Evolutionary conservation across 2,888 invertebrate genomes (phyloP), one percentile per base, ranked within the genome.

Genomic region (Callyntrura guangdongensis): DNA sequence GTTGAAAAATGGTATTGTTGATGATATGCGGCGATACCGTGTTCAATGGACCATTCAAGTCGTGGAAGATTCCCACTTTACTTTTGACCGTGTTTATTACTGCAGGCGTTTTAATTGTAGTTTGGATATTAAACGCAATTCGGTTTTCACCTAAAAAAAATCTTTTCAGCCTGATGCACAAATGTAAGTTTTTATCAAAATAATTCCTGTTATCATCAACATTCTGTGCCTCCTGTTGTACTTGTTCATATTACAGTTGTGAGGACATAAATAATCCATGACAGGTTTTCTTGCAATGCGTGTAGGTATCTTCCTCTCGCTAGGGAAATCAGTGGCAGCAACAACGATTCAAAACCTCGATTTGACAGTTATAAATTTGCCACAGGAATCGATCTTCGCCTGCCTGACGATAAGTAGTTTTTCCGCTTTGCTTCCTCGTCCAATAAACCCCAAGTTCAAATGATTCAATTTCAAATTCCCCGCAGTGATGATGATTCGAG

Each of bases 41-140:
- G 56, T 77, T 89, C 84, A 89, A 83, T 89, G 69, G 64, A 84
- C 74, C 25, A 14, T 77, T 25, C 49, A 89, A 61, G 74, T 89
- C 89, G 83, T 83, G 77, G 89, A 89, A 82, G 61, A 61, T 82
- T 49, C 27, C n/a, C 20, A 83, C 84, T 84, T 56, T 1, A 22
- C 11, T 61, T n/a, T n/a, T 36, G n/a, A 45, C 12, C 17, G 8
- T 17, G 36, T 36, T 72, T 14, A 17, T 45, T 17, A 17, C 8
- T 9, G 17, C 9, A 17, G 14, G 36, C 9, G n/a, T 14, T 45
- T 72, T 72, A 45, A 25, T 49, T 25, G 49, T 77, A 74, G 14
- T 77, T 77, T 45, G 25, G 36, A 2, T 4, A n/a, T n/a, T n/a
- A 36, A 2, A 36, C 36, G 6, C 36, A 36, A 36, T 36, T 36